Evolutionary conservation across 1,140 invertebrate genomes (phyloP).

Genomic region (Drosophila littoralis): DNA sequence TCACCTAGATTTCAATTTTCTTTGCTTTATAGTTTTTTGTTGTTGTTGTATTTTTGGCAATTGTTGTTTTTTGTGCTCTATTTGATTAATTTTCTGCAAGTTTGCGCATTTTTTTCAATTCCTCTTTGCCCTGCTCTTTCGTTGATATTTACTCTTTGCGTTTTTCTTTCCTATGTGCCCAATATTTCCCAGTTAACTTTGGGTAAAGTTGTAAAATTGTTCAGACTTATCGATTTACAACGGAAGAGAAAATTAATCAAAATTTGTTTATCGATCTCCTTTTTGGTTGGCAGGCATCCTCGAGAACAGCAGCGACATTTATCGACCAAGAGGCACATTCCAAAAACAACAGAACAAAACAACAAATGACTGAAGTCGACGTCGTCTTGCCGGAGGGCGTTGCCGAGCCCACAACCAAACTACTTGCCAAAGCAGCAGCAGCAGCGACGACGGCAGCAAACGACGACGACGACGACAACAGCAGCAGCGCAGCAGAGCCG

Average conservation of each 20-base stretch:
- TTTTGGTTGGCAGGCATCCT: constrained; percentile 25
- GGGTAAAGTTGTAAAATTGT: not conserved
- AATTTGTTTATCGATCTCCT: constrained; percentile 31
- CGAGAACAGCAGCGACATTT: constrained; percentile 32
- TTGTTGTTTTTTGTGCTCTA: constrained; percentile 33
- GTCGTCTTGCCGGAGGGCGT: constrained; percentile 81
- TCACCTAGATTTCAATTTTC: constrained; percentile 71
- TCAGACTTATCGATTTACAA: constrained; percentile 17
- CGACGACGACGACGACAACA: constrained; percentile 23
- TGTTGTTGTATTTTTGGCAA: constrained; percentile 42
- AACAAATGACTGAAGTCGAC: constrained; percentile 84
- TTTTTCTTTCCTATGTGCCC: constrained; percentile 71
- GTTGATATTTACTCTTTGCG: constrained; percentile 56
- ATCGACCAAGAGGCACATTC: constrained; percentile 63
- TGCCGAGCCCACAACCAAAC: constrained; percentile 71
- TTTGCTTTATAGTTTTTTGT: constrained; percentile 41
- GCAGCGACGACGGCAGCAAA: not conserved
- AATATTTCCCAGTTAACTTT: constrained; percentile 65
- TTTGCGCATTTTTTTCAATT: constrained; percentile 51
- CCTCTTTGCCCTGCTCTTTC: constrained; percentile 59
- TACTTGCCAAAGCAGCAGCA: constrained; percentile 62
- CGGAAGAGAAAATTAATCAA: constrained; percentile 5
- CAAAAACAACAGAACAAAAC: constrained; percentile 50
- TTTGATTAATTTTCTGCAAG: constrained; percentile 58
- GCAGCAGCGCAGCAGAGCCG: constrained; percentile 8